These are phyloP conservation scores for Lophius americanus DNA, from an alignment of 2,797 vertebrate species.

Conservation along the genomic window DNA sequence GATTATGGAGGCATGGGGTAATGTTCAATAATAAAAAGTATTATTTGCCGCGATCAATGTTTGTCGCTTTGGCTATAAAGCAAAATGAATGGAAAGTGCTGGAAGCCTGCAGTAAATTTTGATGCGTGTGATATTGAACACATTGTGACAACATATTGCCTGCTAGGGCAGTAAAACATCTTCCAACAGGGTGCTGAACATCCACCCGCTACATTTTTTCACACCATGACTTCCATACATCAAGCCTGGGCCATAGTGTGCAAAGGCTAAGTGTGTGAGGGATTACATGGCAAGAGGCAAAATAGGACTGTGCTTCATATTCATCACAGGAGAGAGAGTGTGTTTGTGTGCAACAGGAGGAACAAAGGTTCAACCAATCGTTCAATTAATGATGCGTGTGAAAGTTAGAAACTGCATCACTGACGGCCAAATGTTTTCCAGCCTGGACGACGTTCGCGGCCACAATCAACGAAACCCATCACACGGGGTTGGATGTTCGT, in stretches of 20 bases:
- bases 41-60: slow-evolving; percentile 82
- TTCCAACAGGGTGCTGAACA: slow-evolving; percentile 78
- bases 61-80: slow-evolving; percentile 75
- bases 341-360: slow-evolving; percentile 45
- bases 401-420: slow-evolving; percentile 47
- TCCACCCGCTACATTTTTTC: slow-evolving; percentile 60
- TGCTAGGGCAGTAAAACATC: slow-evolving; percentile 78
- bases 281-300: slow-evolving; percentile 58
- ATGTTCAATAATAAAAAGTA: slow-evolving; percentile 84
- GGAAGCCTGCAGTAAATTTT: slow-evolving; percentile 77
- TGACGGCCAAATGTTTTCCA: slow-evolving; percentile 52
- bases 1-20: slow-evolving; percentile 73
- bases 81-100: slow-evolving; percentile 79
- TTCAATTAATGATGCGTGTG: slow-evolving; percentile 56
- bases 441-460: slow-evolving; percentile 47
- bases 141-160: slow-evolving; percentile 79
- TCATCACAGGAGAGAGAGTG: slow-evolving; percentile 52
- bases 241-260: slow-evolving; percentile 54
- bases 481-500: slow-evolving; percentile 8
- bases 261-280: slow-evolving; percentile 63
- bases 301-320: slow-evolving; percentile 66
- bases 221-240: slow-evolving; percentile 68
- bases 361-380: slow-evolving; percentile 63
- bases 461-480: slow-evolving; percentile 41
- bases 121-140: slow-evolving; percentile 80